Percentiles rank a stretch among this genome's conserved stretches.
These are phyloP conservation scores for Pterostichus niger DNA, from an alignment of 2,888 invertebrate genomes.

Conservation along the genomic window DNA sequence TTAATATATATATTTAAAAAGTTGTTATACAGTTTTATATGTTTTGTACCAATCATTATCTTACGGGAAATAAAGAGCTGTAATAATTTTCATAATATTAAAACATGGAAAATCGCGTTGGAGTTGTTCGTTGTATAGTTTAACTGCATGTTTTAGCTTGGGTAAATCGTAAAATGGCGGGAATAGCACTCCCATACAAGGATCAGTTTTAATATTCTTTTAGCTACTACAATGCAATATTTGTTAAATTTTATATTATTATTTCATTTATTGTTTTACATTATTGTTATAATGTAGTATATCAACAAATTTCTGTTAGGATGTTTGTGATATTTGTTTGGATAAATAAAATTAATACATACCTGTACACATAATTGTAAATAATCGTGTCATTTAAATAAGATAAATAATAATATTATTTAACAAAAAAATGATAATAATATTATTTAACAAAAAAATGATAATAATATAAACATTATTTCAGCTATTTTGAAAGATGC, in stretches of 20 bases:
- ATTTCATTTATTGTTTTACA: slow-evolving; percentile 3
- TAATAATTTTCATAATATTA: slow-evolving; percentile 5
- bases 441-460: no score
- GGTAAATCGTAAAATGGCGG: slow-evolving; percentile 66
- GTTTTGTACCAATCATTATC: neutral
- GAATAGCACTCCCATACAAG: slow-evolving; percentile 38
- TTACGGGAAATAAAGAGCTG: neutral
- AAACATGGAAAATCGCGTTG: neutral
- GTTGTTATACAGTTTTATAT: slow-evolving; percentile 7
- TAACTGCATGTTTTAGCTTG: slow-evolving; percentile 58
- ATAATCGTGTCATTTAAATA: no score
- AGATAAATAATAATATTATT: no score
- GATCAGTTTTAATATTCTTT: slow-evolving; percentile 19
- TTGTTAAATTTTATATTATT: neutral
- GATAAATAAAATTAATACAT: no score
- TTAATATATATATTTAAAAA: neutral
- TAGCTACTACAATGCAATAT: neutral
- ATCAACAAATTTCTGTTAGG: no score
- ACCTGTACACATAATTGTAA: no score
- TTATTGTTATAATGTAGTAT: neutral
- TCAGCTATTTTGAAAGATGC: slow-evolving; percentile 92
- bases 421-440: no score
- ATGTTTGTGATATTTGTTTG: no score
- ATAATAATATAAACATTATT: slow-evolving; percentile 68
- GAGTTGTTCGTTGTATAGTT: neutral